Conservation (phyloP, 2,797 vertebrate genomes). For the Coluber constrictor region DNA sequence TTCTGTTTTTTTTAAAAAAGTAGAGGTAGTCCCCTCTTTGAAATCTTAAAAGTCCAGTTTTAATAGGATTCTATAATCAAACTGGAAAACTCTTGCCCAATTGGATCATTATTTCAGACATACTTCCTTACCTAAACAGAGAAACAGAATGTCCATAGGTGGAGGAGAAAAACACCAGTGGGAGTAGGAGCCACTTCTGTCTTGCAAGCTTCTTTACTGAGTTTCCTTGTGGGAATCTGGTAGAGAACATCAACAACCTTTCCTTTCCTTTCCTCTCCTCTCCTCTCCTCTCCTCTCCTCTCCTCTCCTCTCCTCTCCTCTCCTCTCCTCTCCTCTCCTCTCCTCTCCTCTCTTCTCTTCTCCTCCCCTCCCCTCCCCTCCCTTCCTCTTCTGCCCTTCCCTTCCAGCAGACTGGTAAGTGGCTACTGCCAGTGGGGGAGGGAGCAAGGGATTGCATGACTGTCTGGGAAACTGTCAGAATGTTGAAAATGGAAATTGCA, state of each 20-base stretch:
- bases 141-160: background rate
- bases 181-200: background rate
- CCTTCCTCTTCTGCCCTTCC: too few relatives aligned
- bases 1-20: background rate
- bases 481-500: background rate
- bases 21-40: background rate
- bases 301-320: too few relatives aligned
- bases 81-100: background rate
- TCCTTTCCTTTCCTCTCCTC: too few relatives aligned
- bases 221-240: background rate
- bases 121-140: background rate
- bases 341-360: too few relatives aligned
- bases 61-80: background rate
- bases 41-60: background rate
- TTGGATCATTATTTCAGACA: background rate
- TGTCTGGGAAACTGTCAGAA: background rate
- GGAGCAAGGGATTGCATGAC: background rate
- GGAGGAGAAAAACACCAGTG: rapidly evolving
- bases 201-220: background rate
- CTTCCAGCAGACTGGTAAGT: background rate
- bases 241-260: background rate
- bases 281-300: too few relatives aligned
- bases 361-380: too few relatives aligned
- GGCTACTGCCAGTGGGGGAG: background rate
- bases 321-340: too few relatives aligned